These are phyloP conservation scores for Amphiura filiformis DNA, from an alignment of 35 echinoderm and acorn worm species.

Conservation along the genomic window DNA sequence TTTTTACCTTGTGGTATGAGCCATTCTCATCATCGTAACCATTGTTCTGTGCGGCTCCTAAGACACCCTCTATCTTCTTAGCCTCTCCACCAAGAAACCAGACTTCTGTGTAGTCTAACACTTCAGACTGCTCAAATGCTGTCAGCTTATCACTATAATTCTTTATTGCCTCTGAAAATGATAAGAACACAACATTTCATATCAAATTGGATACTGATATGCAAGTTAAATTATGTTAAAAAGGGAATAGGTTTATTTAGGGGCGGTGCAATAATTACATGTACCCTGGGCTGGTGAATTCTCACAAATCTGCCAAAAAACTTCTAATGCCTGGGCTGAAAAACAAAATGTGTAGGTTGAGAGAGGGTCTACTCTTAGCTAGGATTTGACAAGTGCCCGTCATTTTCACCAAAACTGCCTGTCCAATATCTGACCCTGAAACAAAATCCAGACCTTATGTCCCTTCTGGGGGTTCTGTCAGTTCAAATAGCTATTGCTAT, in stretches of 20 bases:
- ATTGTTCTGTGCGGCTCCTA: constrained; percentile 90
- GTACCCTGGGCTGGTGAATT: too few species aligned
- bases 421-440: too few species aligned
- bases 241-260: not conserved
- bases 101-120: constrained; percentile 70
- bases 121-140: constrained; percentile 82
- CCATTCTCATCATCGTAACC: constrained; percentile 99
- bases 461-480: too few species aligned
- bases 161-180: constrained; percentile 56
- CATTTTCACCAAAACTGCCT: too few species aligned
- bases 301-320: too few species aligned
- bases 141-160: constrained; percentile 73
- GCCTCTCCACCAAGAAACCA: constrained; percentile 86
- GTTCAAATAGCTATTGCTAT: too few species aligned
- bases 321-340: too few species aligned
- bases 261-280: too few species aligned
- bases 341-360: too few species aligned
- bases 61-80: constrained; percentile 89
- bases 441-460: too few species aligned
- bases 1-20: constrained; percentile 86
- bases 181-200: not conserved
- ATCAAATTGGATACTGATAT: not conserved
- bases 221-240: not conserved
- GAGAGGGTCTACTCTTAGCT: too few species aligned
- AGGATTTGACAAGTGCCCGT: too few species aligned